These are phyloP conservation scores for Druon quercuslanigerum DNA, from an alignment of 1,140 invertebrate genomes.

Conservation along the genomic window DNA sequence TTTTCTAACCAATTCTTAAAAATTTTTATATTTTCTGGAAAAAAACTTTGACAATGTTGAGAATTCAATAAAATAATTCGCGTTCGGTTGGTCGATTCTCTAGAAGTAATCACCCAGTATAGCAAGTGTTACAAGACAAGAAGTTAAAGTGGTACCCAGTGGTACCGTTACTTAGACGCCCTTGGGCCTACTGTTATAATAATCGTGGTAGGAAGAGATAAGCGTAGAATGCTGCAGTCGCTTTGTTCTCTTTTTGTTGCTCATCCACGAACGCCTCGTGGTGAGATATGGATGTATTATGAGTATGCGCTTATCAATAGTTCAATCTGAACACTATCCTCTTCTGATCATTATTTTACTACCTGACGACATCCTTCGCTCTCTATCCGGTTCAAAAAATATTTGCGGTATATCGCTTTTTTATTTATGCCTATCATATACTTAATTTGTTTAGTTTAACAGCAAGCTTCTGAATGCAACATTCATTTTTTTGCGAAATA, in stretches of 20 bases:
- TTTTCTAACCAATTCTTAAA: no score
- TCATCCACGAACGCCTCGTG: slow-evolving; percentile 23
- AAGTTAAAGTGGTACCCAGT: slow-evolving; percentile 39
- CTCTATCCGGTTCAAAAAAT: slow-evolving; percentile 39
- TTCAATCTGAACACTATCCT: slow-evolving; percentile 45
- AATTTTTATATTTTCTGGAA: no score
- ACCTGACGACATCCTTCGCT: slow-evolving; percentile 43
- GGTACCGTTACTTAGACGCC: slow-evolving; percentile 49
- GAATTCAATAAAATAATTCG: no score
- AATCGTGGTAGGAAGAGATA: slow-evolving; percentile 54
- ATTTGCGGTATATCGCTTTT: neutral
- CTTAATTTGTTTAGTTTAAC: no score
- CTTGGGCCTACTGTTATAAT: slow-evolving; percentile 48
- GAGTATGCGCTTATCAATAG: slow-evolving; percentile 40
- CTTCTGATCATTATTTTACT: slow-evolving; percentile 52
- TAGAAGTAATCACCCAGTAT: slow-evolving; percentile 6
- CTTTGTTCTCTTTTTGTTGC: slow-evolving; percentile 41
- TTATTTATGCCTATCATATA: slow-evolving; percentile 4
- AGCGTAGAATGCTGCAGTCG: slow-evolving; percentile 45
- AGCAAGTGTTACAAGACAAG: slow-evolving; percentile 15
- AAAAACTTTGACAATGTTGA: no score
- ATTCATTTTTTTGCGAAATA: no score
- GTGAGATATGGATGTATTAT: slow-evolving; percentile 33
- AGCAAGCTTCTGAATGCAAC: no score
- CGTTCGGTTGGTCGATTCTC: no score